Evolutionary conservation across 23 tunicate species (phyloP).

Genomic region (Clavelina lepadiformis): DNA sequence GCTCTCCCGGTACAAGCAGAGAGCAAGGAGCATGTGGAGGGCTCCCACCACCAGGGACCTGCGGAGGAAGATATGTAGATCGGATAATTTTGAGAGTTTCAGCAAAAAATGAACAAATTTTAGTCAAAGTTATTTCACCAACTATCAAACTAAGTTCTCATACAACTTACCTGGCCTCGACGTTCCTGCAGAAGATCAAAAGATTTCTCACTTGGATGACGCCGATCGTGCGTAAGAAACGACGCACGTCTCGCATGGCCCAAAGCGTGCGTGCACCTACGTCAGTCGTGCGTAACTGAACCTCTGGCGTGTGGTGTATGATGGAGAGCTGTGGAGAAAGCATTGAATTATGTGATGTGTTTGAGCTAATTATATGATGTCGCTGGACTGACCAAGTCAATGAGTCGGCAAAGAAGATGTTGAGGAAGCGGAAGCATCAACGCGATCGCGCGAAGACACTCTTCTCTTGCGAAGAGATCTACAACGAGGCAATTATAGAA

Average conservation of each 20-base stretch:
- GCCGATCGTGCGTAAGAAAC: constrained; percentile 40
- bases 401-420: constrained; percentile 34
- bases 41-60: constrained; percentile 63
- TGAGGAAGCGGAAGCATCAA: constrained; percentile 46
- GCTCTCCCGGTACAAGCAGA: constrained; percentile 52
- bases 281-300: constrained; percentile 52
- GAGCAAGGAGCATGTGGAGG: constrained; percentile 49
- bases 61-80: not conserved
- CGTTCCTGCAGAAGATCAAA: constrained; percentile 36
- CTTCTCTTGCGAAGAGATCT: constrained; percentile 34
- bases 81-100: not conserved
- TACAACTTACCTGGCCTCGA: constrained; percentile 36
- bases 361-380: not conserved
- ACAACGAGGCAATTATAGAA: not conserved
- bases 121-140: not conserved
- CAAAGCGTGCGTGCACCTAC: constrained; percentile 17
- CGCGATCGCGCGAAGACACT: constrained; percentile 31
- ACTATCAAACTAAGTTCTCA: not conserved
- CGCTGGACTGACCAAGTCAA: constrained; percentile 53
- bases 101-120: constrained; percentile 1
- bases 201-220: constrained; percentile 28
- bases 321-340: constrained; percentile 45
- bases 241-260: constrained; percentile 26
- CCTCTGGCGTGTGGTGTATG: constrained; percentile 56
- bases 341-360: not conserved